These are phyloP conservation scores for Paralichthys olivaceus DNA, from an alignment of 2,113 vertebrate genomes.

Conservation along the genomic window DNA sequence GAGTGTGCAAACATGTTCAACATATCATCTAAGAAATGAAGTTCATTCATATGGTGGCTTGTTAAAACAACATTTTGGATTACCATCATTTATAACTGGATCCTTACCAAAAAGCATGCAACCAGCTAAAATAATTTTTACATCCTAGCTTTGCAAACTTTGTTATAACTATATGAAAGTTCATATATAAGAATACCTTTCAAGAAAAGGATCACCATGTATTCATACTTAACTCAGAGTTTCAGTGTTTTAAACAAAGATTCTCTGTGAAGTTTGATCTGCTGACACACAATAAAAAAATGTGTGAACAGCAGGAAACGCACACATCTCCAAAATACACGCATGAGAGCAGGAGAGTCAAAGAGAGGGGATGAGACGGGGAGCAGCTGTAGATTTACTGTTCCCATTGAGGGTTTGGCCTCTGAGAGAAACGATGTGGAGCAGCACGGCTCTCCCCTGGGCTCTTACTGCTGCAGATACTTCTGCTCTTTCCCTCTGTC, in stretches of 20 bases:
- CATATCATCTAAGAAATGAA: too few relatives aligned
- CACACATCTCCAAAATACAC: slow-evolving; percentile 4
- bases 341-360: slow-evolving; percentile 16
- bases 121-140: too few relatives aligned
- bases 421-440: slow-evolving; percentile 56
- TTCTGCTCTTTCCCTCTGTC: slow-evolving; percentile 31
- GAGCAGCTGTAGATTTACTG: slow-evolving; percentile 59
- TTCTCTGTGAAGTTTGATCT: slow-evolving; percentile 4
- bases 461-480: slow-evolving; percentile 55
- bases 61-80: too few relatives aligned
- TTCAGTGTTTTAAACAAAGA: not conserved
- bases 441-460: slow-evolving; percentile 42
- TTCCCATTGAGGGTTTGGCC: slow-evolving; percentile 56
- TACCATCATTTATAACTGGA: too few relatives aligned
- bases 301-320: slow-evolving; percentile 2
- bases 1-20: too few relatives aligned
- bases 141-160: too few relatives aligned
- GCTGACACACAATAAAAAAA: not conserved
- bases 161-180: not conserved
- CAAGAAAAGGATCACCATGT: too few relatives aligned
- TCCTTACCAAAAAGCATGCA: too few relatives aligned
- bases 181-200: too few relatives aligned
- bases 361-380: slow-evolving; percentile 21
- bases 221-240: too few relatives aligned
- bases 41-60: too few relatives aligned